phyloP scores from a whole-genome alignment of 92 coral and sea anemone genomes.

The Diadumene lineata region DNA sequence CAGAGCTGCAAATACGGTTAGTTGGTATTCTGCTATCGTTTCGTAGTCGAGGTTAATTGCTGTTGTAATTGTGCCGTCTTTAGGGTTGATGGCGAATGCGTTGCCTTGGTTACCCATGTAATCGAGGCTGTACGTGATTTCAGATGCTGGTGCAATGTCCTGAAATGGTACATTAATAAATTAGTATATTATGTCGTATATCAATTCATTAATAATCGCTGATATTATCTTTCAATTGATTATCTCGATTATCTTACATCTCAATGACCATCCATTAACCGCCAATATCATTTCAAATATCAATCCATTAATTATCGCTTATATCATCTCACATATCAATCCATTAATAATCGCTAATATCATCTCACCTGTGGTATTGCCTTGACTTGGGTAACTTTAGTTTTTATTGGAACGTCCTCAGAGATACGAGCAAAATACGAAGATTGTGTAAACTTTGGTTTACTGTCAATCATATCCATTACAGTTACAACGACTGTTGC shows the following conservation, averaged over 20 bases:
- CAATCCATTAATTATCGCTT: background rate
- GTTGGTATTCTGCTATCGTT: slow-evolving; percentile 66
- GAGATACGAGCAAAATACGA: slow-evolving; percentile 51
- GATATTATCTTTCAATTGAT: no score
- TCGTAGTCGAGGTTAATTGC: slow-evolving; percentile 71
- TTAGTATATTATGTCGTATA: no score
- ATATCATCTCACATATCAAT: no score
- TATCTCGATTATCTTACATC: no score
- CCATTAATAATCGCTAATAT: background rate
- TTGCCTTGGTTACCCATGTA: slow-evolving; percentile 62
- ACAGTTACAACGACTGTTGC: slow-evolving; percentile 63
- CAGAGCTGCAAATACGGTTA: slow-evolving; percentile 78
- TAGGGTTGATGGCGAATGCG: slow-evolving; percentile 63
- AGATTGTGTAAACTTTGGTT: slow-evolving; percentile 69
- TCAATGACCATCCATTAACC: no score
- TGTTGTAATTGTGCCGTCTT: slow-evolving; percentile 70
- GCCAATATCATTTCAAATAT: no score
- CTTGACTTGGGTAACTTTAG: slow-evolving; percentile 54
- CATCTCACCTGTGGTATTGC: slow-evolving; percentile 63
- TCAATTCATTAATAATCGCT: background rate
- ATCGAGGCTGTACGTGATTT: slow-evolving; percentile 67
- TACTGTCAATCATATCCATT: slow-evolving; percentile 81
- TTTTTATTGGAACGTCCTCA: slow-evolving; percentile 52
- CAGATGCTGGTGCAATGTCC: slow-evolving; percentile 21
- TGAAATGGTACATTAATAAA: no score